Percentiles rank a stretch among this genome's conserved stretches.
Conservation (phyloP, 64 coral and sea anemone species). For the Actinia tenebrosa region DNA sequence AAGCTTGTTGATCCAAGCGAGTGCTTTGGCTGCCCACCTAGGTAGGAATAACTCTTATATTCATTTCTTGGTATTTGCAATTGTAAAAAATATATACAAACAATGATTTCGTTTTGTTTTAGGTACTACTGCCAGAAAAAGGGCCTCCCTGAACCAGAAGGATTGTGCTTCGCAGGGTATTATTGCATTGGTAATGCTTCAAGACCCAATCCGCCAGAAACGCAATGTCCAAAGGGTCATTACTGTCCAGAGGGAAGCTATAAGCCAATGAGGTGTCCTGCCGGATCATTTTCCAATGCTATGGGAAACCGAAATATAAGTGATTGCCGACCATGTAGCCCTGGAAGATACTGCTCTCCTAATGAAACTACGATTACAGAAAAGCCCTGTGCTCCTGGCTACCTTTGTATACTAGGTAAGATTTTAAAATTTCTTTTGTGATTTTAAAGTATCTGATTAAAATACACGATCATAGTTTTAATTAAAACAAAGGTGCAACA, state of each 20-base stretch:
- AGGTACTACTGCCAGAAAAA: conserved; percentile 78
- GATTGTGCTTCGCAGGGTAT: conserved; percentile 71
- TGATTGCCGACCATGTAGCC: conserved; percentile 92
- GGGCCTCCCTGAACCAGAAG: conserved; percentile 74
- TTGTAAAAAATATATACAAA: neutral
- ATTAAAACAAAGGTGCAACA: too few species aligned
- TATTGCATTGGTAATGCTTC: conserved; percentile 74
- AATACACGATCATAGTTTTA: too few species aligned
- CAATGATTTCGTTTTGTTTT: neutral
- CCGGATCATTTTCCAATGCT: conserved; percentile 93
- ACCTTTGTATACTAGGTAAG: conserved; percentile 79
- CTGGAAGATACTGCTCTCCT: conserved; percentile 92
- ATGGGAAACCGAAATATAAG: conserved; percentile 70
- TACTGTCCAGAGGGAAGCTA: conserved; percentile 88
- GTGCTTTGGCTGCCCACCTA: conserved; percentile 79
- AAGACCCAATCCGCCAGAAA: conserved; percentile 68
- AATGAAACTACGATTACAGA: conserved; percentile 68
- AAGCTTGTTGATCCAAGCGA: conserved; percentile 49
- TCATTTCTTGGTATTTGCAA: neutral
- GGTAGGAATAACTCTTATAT: conserved; percentile 24
- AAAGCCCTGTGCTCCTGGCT: conserved; percentile 73
- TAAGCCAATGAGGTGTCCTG: conserved; percentile 67
- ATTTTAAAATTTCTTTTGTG: neutral
- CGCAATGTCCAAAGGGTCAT: conserved; percentile 77
- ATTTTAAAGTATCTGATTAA: too few species aligned